Conservation (phyloP, 2,888 invertebrate species). For the Anticlea derivata region DNA sequence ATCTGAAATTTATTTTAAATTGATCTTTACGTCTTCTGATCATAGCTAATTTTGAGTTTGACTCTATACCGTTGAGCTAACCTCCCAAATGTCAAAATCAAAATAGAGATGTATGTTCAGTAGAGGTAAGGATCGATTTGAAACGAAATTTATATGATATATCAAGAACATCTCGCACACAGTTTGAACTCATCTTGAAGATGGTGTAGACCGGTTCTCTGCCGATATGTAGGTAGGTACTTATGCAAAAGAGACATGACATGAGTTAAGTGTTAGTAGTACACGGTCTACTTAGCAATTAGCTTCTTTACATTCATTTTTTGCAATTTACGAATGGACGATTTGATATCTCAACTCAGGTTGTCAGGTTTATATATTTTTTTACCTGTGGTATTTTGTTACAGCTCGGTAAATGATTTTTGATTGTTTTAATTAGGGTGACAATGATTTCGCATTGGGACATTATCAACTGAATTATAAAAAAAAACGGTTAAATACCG, state of each 20-base stretch:
- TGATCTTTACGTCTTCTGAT: too few relatives aligned
- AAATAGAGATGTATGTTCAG: too few relatives aligned
- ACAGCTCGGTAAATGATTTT: slow-evolving; percentile 29
- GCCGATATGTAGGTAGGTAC: slow-evolving; percentile 9
- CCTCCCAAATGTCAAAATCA: too few relatives aligned
- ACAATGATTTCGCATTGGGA: slow-evolving; percentile 6
- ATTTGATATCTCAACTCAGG: slow-evolving; percentile 34
- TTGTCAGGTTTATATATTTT: slow-evolving; percentile 29
- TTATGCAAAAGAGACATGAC: slow-evolving; percentile 19
- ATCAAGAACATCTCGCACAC: too few relatives aligned
- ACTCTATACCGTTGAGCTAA: too few relatives aligned
- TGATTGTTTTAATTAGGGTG: slow-evolving; percentile 26
- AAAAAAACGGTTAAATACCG: too few relatives aligned
- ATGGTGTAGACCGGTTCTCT: slow-evolving; percentile 20
- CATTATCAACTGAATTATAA: too few relatives aligned
- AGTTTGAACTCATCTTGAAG: too few relatives aligned
- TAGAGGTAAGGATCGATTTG: too few relatives aligned
- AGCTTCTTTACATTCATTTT: slow-evolving; percentile 29
- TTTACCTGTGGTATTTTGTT: slow-evolving; percentile 31
- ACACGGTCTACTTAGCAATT: slow-evolving; percentile 34
- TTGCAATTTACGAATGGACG: slow-evolving; percentile 28
- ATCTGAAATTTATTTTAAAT: too few relatives aligned
- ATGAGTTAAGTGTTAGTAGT: slow-evolving; percentile 25
- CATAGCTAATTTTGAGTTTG: too few relatives aligned
- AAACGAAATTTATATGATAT: too few relatives aligned